phyloP scores from a whole-genome alignment of 1,140 invertebrate genomes.

The Coptotermes formosanus region DNA sequence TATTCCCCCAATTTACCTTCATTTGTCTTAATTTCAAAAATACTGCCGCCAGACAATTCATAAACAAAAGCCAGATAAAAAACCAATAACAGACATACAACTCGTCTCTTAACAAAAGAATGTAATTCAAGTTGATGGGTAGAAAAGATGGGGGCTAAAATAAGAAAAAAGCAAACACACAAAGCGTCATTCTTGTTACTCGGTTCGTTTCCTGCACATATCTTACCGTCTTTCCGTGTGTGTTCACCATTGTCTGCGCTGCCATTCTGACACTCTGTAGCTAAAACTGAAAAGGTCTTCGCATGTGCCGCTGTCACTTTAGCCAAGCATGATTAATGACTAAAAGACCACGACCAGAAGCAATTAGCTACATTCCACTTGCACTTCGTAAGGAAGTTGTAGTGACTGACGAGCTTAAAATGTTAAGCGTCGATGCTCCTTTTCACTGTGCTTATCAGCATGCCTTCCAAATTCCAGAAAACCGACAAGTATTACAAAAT shows the following conservation, averaged over 20 bases:
- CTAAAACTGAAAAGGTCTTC: not conserved
- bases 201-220: not conserved
- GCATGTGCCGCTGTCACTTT: not conserved
- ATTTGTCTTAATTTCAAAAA: too few species aligned
- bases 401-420: not conserved
- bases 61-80: too few species aligned
- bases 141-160: too few species aligned
- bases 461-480: not conserved
- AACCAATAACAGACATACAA: too few species aligned
- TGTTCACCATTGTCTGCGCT: not conserved
- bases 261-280: not conserved
- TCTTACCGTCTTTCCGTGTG: not conserved
- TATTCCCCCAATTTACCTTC: too few species aligned
- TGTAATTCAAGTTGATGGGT: too few species aligned
- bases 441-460: not conserved
- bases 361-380: constrained; percentile 8
- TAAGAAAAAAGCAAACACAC: not conserved
- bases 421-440: not conserved
- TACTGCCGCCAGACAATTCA: too few species aligned
- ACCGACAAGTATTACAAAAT: constrained; percentile 11
- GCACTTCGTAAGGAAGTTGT: not conserved
- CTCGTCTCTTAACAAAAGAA: too few species aligned
- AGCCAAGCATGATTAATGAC: not conserved
- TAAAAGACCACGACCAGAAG: not conserved
- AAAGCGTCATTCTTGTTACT: not conserved